Base-by-base conservation (phyloP, 2,113 vertebrate genomes). In the Salvelinus alpinus region DNA sequence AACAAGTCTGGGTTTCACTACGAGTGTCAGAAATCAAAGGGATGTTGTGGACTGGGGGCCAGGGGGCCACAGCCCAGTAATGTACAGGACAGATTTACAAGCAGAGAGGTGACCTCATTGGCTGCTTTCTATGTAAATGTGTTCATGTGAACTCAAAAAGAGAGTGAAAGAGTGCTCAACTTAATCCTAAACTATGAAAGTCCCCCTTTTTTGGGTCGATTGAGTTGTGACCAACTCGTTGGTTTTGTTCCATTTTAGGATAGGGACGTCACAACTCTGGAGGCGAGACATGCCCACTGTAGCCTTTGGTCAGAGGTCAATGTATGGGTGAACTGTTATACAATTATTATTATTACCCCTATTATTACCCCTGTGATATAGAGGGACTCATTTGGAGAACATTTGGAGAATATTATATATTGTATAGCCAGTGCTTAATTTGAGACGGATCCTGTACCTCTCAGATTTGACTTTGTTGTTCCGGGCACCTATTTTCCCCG, bases 81-180 rank as follows among this genome's bases (percentile, higher is more conserved):
- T n/a, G 1, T 60, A n/a, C 59, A n/a, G 16, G 59, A 60, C 20
- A 60, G 59, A n/a, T 38, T 77, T 64, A 47, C n/a, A 16, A 64
- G 57, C 38, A 48, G 24, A 48, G 24, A 59, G 51, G 25, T 48
- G 24, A 74, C 68, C 68, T 29, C 5, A 14, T 67, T 8, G 66
- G 60, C 72, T 62, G 25, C 67, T 73, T 48, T 34, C 72, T 64
- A 74, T 65, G 27, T 20, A 79, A 74, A 74, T 74, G 59, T 62
- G 5, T 22, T 22, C 18, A 12, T 62, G 59, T 60, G 3, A 22
- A 22, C 59, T 60, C 6, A 60, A n/a, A 60, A 9, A 22, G n/a
- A 59, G 57, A 22, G 59, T 7, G 20, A 57, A 57, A 8, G 16
- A 60, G 18, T 20, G 59, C 14, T 60, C 20, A 60, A 60, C 22